These are phyloP conservation scores for Mylabris sibirica DNA, from an alignment of 2,888 invertebrate species.

Conservation along the genomic window DNA sequence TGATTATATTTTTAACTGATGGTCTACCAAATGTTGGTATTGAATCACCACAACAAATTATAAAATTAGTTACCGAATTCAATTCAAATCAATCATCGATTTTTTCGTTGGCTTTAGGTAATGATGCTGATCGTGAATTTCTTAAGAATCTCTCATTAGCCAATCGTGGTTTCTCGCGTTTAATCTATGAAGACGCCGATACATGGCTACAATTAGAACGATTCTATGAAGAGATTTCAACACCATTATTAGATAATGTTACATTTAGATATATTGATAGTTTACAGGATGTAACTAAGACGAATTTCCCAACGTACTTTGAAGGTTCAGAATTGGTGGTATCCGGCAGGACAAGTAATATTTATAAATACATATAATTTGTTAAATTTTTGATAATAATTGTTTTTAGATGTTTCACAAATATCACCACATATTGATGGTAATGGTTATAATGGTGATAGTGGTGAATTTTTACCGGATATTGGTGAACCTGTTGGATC, in stretches of 20 bases:
- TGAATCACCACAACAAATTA: slow-evolving; percentile 63
- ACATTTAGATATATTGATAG: slow-evolving; percentile 67
- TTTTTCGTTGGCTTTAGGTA: slow-evolving; percentile 73
- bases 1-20: slow-evolving; percentile 70
- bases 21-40: slow-evolving; percentile 69
- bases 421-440: not conserved
- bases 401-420: not conserved
- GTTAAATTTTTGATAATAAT: not conserved
- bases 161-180: slow-evolving; percentile 71
- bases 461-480: not conserved
- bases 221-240: slow-evolving; percentile 72
- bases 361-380: not conserved
- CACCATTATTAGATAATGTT: slow-evolving; percentile 70
- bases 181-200: slow-evolving; percentile 74
- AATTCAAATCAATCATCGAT: slow-evolving; percentile 61
- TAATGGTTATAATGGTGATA: not conserved
- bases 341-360: slow-evolving; percentile 61
- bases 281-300: slow-evolving; percentile 64
- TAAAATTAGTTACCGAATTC: slow-evolving; percentile 61
- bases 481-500: slow-evolving; percentile 43
- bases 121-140: slow-evolving; percentile 70
- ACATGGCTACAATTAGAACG: slow-evolving; percentile 70
- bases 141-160: slow-evolving; percentile 69
- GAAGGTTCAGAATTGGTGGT: slow-evolving; percentile 69
- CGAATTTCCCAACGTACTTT: slow-evolving; percentile 66